These are phyloP conservation scores for Dicranocentrus wangi DNA, from an alignment of 2,888 invertebrate genomes.

Conservation along the genomic window DNA sequence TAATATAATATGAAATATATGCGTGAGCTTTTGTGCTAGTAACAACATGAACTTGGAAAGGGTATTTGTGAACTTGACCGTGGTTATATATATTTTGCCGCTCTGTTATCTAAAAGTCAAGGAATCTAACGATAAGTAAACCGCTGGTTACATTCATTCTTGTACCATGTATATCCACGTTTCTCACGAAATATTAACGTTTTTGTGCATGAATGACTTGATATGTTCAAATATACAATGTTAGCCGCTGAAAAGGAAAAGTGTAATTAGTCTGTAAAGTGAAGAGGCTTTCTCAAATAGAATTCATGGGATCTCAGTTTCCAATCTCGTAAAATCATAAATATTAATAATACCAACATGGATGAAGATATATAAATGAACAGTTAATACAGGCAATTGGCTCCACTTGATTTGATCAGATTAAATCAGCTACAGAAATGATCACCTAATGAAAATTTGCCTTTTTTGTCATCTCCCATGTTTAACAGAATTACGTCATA, in stretches of 20 bases:
- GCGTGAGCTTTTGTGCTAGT: not conserved
- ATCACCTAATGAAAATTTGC: too few species aligned
- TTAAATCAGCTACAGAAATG: slow-evolving; percentile 44
- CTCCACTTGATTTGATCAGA: slow-evolving; percentile 65
- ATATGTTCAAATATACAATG: not conserved
- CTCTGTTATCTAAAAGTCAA: not conserved
- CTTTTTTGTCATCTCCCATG: too few species aligned
- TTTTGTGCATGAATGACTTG: not conserved
- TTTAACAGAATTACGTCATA: too few species aligned
- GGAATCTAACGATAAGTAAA: not conserved
- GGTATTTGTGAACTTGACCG: slow-evolving; percentile 47
- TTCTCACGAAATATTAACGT: not conserved
- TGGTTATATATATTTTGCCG: not conserved
- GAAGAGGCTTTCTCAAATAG: not conserved
- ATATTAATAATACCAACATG: slow-evolving; percentile 15
- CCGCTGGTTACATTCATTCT: not conserved
- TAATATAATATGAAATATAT: slow-evolving; percentile 35
- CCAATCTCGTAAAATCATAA: not conserved
- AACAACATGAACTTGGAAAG: slow-evolving; percentile 26
- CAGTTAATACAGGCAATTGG: slow-evolving; percentile 67
- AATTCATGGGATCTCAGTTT: slow-evolving; percentile 1
- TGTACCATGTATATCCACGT: not conserved
- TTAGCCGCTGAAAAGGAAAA: too few species aligned
- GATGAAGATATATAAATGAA: slow-evolving; percentile 64
- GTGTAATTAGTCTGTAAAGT: not conserved